Conservation (phyloP, 1,140 invertebrate species). For the Andrena cerasifolii region DNA sequence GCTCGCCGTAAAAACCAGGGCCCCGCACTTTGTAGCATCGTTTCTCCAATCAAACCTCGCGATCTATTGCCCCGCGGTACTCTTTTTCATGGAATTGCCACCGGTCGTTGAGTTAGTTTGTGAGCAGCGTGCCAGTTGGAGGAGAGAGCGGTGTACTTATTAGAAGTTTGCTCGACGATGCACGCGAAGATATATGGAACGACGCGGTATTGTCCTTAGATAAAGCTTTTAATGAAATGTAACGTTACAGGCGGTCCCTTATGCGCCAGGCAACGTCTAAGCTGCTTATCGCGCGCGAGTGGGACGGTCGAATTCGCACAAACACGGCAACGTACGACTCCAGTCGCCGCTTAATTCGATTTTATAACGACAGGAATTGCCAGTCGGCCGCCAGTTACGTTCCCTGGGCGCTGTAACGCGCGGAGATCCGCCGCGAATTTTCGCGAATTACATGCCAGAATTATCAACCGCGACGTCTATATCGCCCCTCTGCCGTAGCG, state of each 20-base stretch:
- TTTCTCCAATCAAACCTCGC: not conserved
- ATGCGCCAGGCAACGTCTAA: not conserved
- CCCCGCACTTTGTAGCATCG: not conserved
- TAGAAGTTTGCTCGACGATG: not conserved
- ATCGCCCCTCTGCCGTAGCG: not conserved
- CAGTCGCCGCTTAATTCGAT: constrained; percentile 51
- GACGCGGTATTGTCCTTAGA: not conserved
- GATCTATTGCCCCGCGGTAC: too few relatives aligned
- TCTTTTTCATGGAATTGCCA: too few relatives aligned
- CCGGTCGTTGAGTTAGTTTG: not conserved
- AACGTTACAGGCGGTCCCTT: not conserved
- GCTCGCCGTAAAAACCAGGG: not conserved
- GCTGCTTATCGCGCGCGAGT: not conserved
- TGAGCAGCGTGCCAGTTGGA: not conserved
- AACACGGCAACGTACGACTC: constrained; percentile 25
- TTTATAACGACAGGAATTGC: constrained; percentile 37
- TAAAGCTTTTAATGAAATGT: not conserved
- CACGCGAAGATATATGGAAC: not conserved
- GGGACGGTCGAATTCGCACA: constrained; percentile 24
- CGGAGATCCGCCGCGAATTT: constrained; percentile 38
- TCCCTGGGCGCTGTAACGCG: constrained; percentile 28
- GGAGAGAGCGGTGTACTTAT: not conserved
- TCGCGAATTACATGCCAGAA: constrained; percentile 48
- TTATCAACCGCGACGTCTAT: constrained; percentile 28
- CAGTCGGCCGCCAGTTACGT: constrained; percentile 34